phyloP scores from a whole-genome alignment of 2,888 invertebrate species.

The Habrosyne pyritoides region DNA sequence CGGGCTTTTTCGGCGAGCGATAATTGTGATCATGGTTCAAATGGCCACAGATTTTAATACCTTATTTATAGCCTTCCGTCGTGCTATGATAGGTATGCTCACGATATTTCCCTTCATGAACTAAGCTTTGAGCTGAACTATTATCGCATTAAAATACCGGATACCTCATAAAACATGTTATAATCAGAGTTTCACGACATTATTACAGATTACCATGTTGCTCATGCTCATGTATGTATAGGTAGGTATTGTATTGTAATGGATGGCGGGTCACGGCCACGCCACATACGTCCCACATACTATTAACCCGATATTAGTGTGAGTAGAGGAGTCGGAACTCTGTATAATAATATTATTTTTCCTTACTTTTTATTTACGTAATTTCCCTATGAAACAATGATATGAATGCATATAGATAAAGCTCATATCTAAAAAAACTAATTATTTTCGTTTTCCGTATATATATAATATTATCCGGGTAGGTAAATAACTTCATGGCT shows the following conservation, averaged over 20 bases:
- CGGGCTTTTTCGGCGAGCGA: too few species aligned
- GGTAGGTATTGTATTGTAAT: constrained; percentile 3
- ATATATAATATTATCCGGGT: too few species aligned
- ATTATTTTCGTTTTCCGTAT: not conserved
- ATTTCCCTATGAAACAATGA: not conserved
- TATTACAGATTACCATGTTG: not conserved
- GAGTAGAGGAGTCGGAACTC: not conserved
- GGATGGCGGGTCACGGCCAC: constrained; percentile 15
- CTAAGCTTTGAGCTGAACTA: too few species aligned
- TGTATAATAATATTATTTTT: too few species aligned
- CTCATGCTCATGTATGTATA: not conserved
- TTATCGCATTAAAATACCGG: too few species aligned
- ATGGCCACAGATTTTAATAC: too few species aligned
- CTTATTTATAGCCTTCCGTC: too few species aligned
- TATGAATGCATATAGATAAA: not conserved
- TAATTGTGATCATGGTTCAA: too few species aligned
- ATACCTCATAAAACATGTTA: too few species aligned
- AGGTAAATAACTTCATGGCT: too few species aligned
- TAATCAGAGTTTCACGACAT: not conserved
- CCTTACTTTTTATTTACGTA: not conserved
- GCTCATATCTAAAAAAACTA: not conserved
- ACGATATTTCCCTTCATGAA: too few species aligned
- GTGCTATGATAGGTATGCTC: too few species aligned
- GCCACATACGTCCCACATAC: constrained; percentile 16
- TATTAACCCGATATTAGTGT: not conserved